A percentile compares a stretch with the other conserved stretches of the same genome.
These are phyloP conservation scores for Petromus typicus DNA, from an alignment of 2,113 vertebrate species.

Conservation along the genomic window DNA sequence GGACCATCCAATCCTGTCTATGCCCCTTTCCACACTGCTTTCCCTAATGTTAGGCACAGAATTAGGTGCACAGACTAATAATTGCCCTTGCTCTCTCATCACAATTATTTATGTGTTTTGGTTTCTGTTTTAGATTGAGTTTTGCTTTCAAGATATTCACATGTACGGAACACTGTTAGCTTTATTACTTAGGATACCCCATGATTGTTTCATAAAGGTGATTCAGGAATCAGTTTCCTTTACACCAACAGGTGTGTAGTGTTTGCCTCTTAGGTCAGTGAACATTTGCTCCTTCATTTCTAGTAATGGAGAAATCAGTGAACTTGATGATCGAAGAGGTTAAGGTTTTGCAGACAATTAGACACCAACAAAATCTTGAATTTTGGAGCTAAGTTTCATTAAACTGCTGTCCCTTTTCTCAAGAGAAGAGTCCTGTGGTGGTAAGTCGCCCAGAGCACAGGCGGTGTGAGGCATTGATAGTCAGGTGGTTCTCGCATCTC, in stretches of 20 bases:
- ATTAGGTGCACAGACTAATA: neutral
- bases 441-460: neutral
- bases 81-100: neutral
- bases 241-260: neutral
- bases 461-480: neutral
- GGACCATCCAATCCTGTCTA: neutral
- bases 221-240: constrained; percentile 12
- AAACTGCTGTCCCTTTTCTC: constrained; percentile 53
- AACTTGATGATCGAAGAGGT: constrained; percentile 19
- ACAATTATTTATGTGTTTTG: neutral
- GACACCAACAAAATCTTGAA: neutral
- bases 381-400: constrained; percentile 59
- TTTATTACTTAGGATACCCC: neutral
- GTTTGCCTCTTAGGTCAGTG: neutral
- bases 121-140: neutral
- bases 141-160: constrained; percentile 20
- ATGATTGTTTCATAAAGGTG: neutral
- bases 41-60: neutral
- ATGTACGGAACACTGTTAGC: neutral
- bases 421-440: no score
- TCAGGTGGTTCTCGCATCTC: neutral
- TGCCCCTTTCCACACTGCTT: neutral
- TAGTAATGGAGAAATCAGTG: neutral
- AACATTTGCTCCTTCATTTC: neutral
- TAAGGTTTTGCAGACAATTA: neutral